A percentile compares a stretch with the other conserved stretches of the same genome.
These are phyloP conservation scores for Platichthys stellatus DNA, from an alignment of 2,113 vertebrate species.

Conservation along the genomic window DNA sequence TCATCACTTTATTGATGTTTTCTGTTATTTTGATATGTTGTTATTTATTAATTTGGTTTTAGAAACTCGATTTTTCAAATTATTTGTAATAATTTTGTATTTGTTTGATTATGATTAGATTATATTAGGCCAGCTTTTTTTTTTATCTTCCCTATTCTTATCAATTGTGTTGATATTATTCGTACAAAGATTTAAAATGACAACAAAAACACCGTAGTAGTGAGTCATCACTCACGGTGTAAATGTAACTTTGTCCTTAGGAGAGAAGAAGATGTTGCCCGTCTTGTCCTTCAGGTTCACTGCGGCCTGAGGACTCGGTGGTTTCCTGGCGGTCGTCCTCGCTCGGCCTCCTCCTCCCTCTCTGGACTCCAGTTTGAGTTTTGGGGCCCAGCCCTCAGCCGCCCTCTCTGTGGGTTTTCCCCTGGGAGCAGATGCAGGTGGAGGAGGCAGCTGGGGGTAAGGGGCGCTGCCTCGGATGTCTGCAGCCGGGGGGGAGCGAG, in stretches of 20 bases:
- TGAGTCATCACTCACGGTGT: constrained; percentile 85
- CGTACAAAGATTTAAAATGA: too few species aligned
- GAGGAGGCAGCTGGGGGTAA: constrained; percentile 66
- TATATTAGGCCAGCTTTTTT: not conserved
- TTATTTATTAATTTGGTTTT: too few species aligned
- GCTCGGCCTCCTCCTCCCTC: constrained; percentile 73
- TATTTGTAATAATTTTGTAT: too few species aligned
- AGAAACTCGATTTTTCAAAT: too few species aligned
- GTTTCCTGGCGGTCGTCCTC: constrained; percentile 70
- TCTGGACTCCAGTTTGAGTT: constrained; percentile 80
- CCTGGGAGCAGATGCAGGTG: constrained; percentile 60
- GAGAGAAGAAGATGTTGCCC: constrained; percentile 88
- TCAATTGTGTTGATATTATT: too few species aligned
- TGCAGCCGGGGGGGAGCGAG: constrained; percentile 22
- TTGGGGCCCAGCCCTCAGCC: constrained; percentile 82
- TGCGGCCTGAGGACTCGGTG: constrained; percentile 67
- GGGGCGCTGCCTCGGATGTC: constrained; percentile 52
- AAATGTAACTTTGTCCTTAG: constrained; percentile 84
- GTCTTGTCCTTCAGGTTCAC: constrained; percentile 76
- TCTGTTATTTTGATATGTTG: too few species aligned
- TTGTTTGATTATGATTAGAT: not conserved
- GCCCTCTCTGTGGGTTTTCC: constrained; percentile 76
- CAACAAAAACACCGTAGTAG: too few species aligned
- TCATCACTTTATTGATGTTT: not conserved
- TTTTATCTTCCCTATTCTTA: not conserved